Evolutionary conservation across 2,797 vertebrate genomes (phyloP), one percentile per base, ranked within the genome.

Genomic region (Oryzias dopingdopingensis): DNA sequence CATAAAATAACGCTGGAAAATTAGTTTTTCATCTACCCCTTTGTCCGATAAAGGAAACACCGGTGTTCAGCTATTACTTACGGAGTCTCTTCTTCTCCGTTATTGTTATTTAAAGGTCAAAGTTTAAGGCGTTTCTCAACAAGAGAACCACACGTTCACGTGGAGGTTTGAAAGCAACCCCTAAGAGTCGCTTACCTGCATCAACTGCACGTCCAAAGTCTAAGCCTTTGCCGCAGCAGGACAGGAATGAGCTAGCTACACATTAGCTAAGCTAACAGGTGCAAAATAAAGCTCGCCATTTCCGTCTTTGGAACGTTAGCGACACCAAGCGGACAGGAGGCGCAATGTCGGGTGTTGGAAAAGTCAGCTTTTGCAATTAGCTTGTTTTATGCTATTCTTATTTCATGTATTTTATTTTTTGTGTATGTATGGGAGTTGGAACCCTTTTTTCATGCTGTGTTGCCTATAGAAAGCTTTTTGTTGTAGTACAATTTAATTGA

Each of bases 111-210:
- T 23, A 6, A 6, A 0, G 56, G 14, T 22, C 42, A 32, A 45
- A 69, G 50, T 72, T 22, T 40, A 59, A 72, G 41, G 15, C 52
- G 23, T 24, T 2, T 42, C 2, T 41, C 37, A 4, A 23, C 1
- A 42, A 65, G 1, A 24, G 22, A 67, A 44, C 49, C 51, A 15
- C 67, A 47, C 32, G 47, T 73, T 14, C 32, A 22, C 7, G 4
- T 56, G 2, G 6, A 0, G 0, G 0, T 37, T 37, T 10, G 24
- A 23, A 26, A 5, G 17, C 13, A 0, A 40, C 1, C 10, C 4
- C 22, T 77, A 62, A 56, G 80, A 65, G 13, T 14, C 56, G 15
- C 86, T 79, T 50, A 85, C 90, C 88, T 88, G 85, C 89, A 90
- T 90, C 40, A 65, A 79, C 4, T 44, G 42, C 44, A 73, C 59